These are phyloP conservation scores for Scolopax bukidnonensis DNA, from an alignment of 2,797 vertebrate species.

Conservation along the genomic window DNA sequence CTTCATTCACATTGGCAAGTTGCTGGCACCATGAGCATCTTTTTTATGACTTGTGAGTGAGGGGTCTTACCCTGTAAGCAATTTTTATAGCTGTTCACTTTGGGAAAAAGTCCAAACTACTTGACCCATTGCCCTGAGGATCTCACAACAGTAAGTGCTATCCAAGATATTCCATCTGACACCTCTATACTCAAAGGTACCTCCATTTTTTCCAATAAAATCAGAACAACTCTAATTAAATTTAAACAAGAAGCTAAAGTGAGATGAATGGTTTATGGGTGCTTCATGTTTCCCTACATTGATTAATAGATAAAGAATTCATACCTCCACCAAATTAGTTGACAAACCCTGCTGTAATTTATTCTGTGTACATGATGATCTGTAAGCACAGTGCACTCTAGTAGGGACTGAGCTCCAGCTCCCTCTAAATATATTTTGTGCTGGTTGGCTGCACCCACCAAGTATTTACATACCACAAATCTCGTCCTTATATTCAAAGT, in stretches of 20 bases:
- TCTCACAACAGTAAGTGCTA: not conserved
- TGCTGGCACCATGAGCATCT: not conserved
- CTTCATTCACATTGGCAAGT: rapidly evolving
- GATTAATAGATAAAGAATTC: slow-evolving; percentile 64
- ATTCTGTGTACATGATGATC: not conserved
- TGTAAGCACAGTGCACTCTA: not conserved
- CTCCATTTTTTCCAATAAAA: slow-evolving; percentile 3
- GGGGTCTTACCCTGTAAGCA: not conserved
- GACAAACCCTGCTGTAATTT: slow-evolving; percentile 42
- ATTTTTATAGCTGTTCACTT: not conserved
- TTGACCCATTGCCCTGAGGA: not conserved
- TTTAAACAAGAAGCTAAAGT: slow-evolving; percentile 47
- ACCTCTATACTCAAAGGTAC: not conserved
- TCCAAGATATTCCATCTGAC: not conserved
- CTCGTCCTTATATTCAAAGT: not conserved
- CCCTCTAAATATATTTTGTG: not conserved
- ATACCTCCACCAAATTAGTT: slow-evolving; percentile 32
- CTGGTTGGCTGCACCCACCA: slow-evolving; percentile 20
- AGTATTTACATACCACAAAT: slow-evolving; percentile 8
- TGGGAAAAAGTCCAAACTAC: not conserved
- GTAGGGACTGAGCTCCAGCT: not conserved
- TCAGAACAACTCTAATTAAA: slow-evolving; percentile 40
- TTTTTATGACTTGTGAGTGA: not conserved
- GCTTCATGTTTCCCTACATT: slow-evolving; percentile 32
- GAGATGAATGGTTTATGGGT: slow-evolving; percentile 58